Base-by-base conservation (phyloP, 2,113 vertebrate species). In the Sceloporus tristichus region DNA sequence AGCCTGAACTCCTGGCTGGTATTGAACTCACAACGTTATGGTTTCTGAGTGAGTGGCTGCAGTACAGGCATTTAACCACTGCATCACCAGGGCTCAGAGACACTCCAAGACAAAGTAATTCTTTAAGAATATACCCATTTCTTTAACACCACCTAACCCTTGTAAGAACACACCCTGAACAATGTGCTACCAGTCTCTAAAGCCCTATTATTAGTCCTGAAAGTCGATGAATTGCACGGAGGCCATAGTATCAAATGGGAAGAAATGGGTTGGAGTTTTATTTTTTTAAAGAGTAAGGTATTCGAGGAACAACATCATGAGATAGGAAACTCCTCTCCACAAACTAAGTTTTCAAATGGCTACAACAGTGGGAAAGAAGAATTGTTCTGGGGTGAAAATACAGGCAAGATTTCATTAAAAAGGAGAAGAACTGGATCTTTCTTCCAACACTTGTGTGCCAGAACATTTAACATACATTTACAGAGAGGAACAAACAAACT, bases 401-500 rank as follows among this genome's bases (percentile, higher is more conserved):
- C 3, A 42, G 11, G 29, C 40, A 71, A 19, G 53, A 19, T 77
- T 87, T 79, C 62, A n/a, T 3, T 70, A 9, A 48, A 86, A 56
- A 29, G 25, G 7, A 74, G 48, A 29, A 62, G n/a, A 70, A 42
- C 29, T 71, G 14, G 34, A 40, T 1, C 68, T 97, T 70, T 48
- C 83, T 74, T 34, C 21, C 29, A 29, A 85, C 54, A 66, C 4
- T 10, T 14, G 1, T 66, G 4, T 29, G 9, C 8, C 25, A 34
- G 1, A 56, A 54, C 25, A 40, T 19, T 27, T 19, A 2, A 23
- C 21, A 19, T 40, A 48, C 48, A 48, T 48, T 48, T 48, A 84
- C 9, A 4, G 19, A 4, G 19, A 18, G 1, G 5, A 48, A 7
- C 48, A 48, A 85, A 9, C 23, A 29, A 23, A 21, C 21, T 42